Evolutionary conservation across 1,140 invertebrate species (phyloP).

Genomic region (Calycopis cecrops): DNA sequence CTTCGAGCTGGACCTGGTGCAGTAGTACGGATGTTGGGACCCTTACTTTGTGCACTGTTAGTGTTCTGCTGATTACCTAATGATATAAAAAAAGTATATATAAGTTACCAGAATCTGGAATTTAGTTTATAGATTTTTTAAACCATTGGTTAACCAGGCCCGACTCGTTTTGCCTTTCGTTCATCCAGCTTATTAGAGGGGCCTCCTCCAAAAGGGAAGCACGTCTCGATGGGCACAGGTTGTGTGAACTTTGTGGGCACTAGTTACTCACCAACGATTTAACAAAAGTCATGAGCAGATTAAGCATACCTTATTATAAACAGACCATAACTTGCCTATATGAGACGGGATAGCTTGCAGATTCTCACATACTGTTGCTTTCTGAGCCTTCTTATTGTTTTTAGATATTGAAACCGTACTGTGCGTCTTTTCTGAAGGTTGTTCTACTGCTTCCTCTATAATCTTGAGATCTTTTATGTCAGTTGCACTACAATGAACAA

Average conservation of each 20-base stretch:
- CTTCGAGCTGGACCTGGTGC: constrained; percentile 30
- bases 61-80: constrained; percentile 23
- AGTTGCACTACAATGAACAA: constrained; percentile 49
- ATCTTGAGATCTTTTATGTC: constrained; percentile 69
- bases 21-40: constrained; percentile 6
- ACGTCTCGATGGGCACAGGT: no score
- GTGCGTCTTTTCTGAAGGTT: constrained; percentile 49
- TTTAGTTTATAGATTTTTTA: no score
- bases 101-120: no score
- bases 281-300: no score
- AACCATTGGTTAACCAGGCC: no score
- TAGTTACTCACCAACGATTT: no score
- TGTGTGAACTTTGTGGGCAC: no score
- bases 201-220: no score
- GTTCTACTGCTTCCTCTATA: constrained; percentile 46
- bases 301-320: not conserved
- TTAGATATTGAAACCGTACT: constrained; percentile 65
- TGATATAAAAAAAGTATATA: no score
- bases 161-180: no score
- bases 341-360: constrained; percentile 53
- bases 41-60: constrained; percentile 21
- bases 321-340: constrained; percentile 28
- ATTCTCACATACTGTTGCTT: constrained; percentile 59
- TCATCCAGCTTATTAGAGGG: no score
- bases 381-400: constrained; percentile 44